Percentiles rank a stretch among this genome's conserved stretches.
These are phyloP conservation scores for Leptinotarsa rubiginosa DNA, from an alignment of 2,888 invertebrate species.

Conservation along the genomic window DNA sequence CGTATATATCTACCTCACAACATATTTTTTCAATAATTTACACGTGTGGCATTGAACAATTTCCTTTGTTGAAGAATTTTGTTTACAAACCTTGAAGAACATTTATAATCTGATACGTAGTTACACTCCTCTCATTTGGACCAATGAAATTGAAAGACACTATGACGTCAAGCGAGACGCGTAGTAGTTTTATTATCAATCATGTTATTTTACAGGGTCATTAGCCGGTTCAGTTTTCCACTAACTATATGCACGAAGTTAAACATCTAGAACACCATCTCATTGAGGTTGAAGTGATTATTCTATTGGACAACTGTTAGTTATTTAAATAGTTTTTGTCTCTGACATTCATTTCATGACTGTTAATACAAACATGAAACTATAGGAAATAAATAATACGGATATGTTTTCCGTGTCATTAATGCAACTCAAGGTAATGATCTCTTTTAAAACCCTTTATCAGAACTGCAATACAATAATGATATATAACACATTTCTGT, in stretches of 20 bases:
- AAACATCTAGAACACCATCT: not conserved
- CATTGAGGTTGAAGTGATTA: not conserved
- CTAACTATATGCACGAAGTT: not conserved
- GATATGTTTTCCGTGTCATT: too few species aligned
- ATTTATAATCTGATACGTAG: slow-evolving; percentile 9
- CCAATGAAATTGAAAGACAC: not conserved
- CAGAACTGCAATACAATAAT: too few species aligned
- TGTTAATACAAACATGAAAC: too few species aligned
- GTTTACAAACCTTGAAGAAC: slow-evolving; percentile 18
- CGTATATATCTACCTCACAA: not conserved
- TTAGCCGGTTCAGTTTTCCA: slow-evolving; percentile 1
- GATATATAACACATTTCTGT: too few species aligned
- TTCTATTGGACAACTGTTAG: too few species aligned
- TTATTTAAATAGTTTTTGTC: too few species aligned
- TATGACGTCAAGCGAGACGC: not conserved
- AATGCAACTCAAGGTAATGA: too few species aligned
- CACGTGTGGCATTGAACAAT: not conserved
- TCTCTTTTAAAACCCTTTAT: too few species aligned
- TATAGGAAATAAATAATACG: too few species aligned
- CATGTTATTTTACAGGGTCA: slow-evolving; percentile 7
- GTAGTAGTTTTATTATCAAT: not conserved
- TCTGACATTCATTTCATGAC: too few species aligned
- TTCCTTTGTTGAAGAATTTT: slow-evolving; percentile 12
- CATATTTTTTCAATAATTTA: not conserved
- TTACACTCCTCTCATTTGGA: not conserved